A percentile compares a stretch with the other conserved stretches of the same genome.
Conservation (phyloP, 2,888 invertebrate species). For the Barypeithes pellucidus region DNA sequence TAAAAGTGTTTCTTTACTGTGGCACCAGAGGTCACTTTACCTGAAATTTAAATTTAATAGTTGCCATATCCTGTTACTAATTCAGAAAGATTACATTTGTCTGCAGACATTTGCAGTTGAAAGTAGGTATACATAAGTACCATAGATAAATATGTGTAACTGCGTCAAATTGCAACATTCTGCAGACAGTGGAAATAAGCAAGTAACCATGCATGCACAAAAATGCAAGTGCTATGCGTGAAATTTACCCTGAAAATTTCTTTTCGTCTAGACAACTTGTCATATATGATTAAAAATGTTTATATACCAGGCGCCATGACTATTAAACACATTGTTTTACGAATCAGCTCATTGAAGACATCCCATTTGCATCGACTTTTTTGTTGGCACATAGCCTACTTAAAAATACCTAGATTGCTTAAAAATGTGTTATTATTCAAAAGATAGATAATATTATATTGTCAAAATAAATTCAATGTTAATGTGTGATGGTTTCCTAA, state of each 20-base stretch:
- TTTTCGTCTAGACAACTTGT: constrained; percentile 45
- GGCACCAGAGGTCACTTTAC: too few species aligned
- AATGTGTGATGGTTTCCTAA: too few species aligned
- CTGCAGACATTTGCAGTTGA: too few species aligned
- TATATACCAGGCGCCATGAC: constrained; percentile 44
- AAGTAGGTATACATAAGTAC: not conserved
- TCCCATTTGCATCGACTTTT: constrained; percentile 41
- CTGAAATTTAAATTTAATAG: too few species aligned
- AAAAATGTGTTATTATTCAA: constrained; percentile 16
- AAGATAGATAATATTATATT: constrained; percentile 3
- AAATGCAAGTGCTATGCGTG: constrained; percentile 17
- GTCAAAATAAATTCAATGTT: too few species aligned
- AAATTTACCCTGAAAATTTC: constrained; percentile 43
- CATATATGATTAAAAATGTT: constrained; percentile 44
- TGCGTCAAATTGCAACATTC: not conserved
- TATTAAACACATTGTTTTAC: constrained; percentile 47
- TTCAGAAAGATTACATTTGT: too few species aligned
- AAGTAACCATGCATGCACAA: not conserved
- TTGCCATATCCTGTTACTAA: too few species aligned
- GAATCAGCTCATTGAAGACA: constrained; percentile 44
- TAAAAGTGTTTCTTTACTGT: too few species aligned
- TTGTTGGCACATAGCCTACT: constrained; percentile 31
- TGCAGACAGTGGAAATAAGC: not conserved
- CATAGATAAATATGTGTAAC: constrained; percentile 11
- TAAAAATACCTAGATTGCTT: constrained; percentile 12